Percentiles rank a stretch among this genome's conserved stretches.
phyloP scores from a whole-genome alignment of 1,140 invertebrate species.

The Meloidogyne hapla region DNA sequence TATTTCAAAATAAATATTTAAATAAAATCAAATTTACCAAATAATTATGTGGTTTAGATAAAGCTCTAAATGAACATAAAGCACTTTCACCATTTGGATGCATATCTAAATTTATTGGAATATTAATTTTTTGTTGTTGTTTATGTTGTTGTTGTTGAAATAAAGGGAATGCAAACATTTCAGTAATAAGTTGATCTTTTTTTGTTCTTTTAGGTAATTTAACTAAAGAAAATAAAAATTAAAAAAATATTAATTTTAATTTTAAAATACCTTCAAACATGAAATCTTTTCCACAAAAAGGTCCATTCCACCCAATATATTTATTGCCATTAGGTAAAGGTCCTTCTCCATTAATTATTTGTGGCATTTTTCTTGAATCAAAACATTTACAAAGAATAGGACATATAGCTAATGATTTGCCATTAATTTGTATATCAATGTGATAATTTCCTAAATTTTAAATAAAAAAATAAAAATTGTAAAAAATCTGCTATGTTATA shows the following conservation, averaged over 20 bases:
- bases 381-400: slow-evolving; percentile 40
- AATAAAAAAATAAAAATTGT: neutral
- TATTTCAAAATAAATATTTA: neutral
- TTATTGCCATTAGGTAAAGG: neutral
- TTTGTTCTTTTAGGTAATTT: slow-evolving; percentile 10
- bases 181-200: neutral
- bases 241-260: neutral
- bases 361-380: slow-evolving; percentile 1
- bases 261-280: slow-evolving; percentile 30
- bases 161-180: slow-evolving; percentile 2
- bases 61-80: neutral
- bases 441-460: slow-evolving; percentile 47
- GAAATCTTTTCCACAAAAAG: slow-evolving; percentile 26
- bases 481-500: too few relatives aligned
- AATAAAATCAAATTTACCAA: neutral
- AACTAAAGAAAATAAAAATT: slow-evolving; percentile 4
- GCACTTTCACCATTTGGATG: neutral
- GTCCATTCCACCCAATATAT: slow-evolving; percentile 7
- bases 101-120: neutral
- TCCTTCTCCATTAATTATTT: slow-evolving; percentile 7
- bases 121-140: neutral
- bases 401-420: slow-evolving; percentile 40
- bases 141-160: neutral
- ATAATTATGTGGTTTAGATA: neutral
- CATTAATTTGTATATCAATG: slow-evolving; percentile 58